Conservation (phyloP, 2,113 vertebrate species). For the Dendrocopos noguchii region DNA sequence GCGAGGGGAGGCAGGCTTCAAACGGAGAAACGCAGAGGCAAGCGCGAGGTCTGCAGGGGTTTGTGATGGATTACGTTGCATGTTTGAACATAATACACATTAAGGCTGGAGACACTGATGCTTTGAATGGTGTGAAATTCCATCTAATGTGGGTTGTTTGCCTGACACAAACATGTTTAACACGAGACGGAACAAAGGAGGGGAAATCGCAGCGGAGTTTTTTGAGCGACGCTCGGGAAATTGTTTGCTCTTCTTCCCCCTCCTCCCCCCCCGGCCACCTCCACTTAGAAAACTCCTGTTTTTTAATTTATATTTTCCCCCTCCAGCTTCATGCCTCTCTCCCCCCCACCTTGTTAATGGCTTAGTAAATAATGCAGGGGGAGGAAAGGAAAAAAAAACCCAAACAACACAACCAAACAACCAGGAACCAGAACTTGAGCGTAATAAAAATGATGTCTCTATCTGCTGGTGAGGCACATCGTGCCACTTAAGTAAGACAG, state of each 20-base stretch:
- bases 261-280: neutral
- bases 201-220: slow-evolving; percentile 42
- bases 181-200: slow-evolving; percentile 66
- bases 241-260: neutral
- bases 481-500: slow-evolving; percentile 79
- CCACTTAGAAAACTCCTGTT: neutral
- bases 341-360: neutral
- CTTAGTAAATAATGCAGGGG: slow-evolving; percentile 72
- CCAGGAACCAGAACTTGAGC: slow-evolving; percentile 34
- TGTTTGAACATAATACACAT: slow-evolving; percentile 68
- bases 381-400: neutral
- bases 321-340: neutral
- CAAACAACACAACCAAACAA: too few species aligned
- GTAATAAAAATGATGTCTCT: slow-evolving; percentile 79
- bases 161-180: slow-evolving; percentile 74
- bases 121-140: slow-evolving; percentile 65
- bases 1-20: neutral
- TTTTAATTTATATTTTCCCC: neutral
- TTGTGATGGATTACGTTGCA: slow-evolving; percentile 42
- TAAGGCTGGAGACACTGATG: slow-evolving; percentile 62
- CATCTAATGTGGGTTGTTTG: slow-evolving; percentile 68
- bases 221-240: neutral
- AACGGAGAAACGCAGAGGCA: neutral
- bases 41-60: slow-evolving; percentile 35
- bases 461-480: slow-evolving; percentile 48